phyloP scores from a whole-genome alignment of 1,140 invertebrate genomes.

The Lasaia peninsularis region DNA sequence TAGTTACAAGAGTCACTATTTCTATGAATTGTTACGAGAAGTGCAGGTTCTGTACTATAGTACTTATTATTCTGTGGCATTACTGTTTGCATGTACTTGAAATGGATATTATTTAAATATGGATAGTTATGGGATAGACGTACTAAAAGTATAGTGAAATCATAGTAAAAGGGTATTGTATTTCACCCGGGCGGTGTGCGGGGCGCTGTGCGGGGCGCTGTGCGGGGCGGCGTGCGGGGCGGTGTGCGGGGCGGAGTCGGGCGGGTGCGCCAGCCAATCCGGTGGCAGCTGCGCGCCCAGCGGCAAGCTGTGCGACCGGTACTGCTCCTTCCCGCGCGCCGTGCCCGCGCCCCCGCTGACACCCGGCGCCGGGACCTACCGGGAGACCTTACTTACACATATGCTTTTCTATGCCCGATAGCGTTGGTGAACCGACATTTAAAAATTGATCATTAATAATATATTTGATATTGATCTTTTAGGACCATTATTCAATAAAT shows the following conservation, averaged over 20 bases:
- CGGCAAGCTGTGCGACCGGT: constrained; percentile 78
- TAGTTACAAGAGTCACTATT: too few relatives aligned
- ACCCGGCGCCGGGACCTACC: constrained; percentile 23
- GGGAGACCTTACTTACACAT: background rate
- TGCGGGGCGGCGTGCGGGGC: too few relatives aligned
- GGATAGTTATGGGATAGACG: background rate
- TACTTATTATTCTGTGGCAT: too few relatives aligned
- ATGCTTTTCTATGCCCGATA: too few relatives aligned
- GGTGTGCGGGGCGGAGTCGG: constrained; percentile 23
- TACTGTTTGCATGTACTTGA: too few relatives aligned
- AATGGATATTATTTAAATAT: background rate
- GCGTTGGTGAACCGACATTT: too few relatives aligned
- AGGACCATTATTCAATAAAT: too few relatives aligned
- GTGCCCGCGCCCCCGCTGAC: constrained; percentile 19
- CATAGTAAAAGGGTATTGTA: constrained; percentile 10
- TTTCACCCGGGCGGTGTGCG: constrained; percentile 43
- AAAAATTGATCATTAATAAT: too few relatives aligned
- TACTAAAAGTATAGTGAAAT: constrained; percentile 1
- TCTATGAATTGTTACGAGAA: too few relatives aligned
- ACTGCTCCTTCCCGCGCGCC: constrained; percentile 67
- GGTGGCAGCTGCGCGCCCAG: constrained; percentile 72
- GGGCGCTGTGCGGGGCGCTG: constrained; percentile 31
- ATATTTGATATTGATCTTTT: too few relatives aligned
- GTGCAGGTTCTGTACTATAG: too few relatives aligned
- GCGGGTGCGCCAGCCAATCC: constrained; percentile 46